Evolutionary conservation across 2,797 vertebrate genomes (phyloP).

Genomic region (Poeciliopsis gracilis): DNA sequence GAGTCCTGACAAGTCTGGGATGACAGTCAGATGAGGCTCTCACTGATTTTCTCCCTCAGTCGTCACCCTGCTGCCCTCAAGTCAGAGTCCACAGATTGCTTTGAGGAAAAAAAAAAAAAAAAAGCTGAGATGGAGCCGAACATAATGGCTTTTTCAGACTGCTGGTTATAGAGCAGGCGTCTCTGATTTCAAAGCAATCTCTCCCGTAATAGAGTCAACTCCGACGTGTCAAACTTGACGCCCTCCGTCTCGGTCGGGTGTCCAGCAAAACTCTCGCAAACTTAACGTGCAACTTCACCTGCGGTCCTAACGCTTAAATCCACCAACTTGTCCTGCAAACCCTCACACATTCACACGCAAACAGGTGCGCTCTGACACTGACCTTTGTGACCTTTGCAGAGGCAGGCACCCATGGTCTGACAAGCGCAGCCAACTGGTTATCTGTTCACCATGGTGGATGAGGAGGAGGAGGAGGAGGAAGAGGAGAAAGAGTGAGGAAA

Average conservation of each 20-base stretch:
- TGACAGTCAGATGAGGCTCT: slow-evolving; percentile 26
- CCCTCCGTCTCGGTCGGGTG: slow-evolving; percentile 3
- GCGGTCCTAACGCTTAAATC: background rate
- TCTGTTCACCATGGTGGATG: slow-evolving; percentile 82
- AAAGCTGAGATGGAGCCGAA: background rate
- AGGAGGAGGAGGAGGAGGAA: slow-evolving; percentile 50
- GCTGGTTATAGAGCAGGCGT: background rate
- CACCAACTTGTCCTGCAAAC: slow-evolving; percentile 11
- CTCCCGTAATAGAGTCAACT: background rate
- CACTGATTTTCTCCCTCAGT: slow-evolving; percentile 18
- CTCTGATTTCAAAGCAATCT: background rate
- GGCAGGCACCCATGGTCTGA: slow-evolving; percentile 82
- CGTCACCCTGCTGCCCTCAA: slow-evolving; percentile 14
- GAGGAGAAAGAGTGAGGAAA: slow-evolving; percentile 10
- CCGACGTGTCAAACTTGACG: background rate
- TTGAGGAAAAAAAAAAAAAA: background rate
- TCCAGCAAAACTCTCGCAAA: background rate
- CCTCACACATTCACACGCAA: slow-evolving; percentile 10
- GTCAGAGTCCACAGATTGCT: background rate
- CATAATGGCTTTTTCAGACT: slow-evolving; percentile 13
- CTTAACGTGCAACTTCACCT: slow-evolving; percentile 4
- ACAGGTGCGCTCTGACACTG: slow-evolving; percentile 67
- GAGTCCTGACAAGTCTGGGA: slow-evolving; percentile 46
- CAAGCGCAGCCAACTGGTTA: slow-evolving; percentile 67
- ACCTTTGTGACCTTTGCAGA: slow-evolving; percentile 87